These are phyloP conservation scores for Buathra laborator DNA, from an alignment of 2,888 invertebrate genomes.

Conservation along the genomic window DNA sequence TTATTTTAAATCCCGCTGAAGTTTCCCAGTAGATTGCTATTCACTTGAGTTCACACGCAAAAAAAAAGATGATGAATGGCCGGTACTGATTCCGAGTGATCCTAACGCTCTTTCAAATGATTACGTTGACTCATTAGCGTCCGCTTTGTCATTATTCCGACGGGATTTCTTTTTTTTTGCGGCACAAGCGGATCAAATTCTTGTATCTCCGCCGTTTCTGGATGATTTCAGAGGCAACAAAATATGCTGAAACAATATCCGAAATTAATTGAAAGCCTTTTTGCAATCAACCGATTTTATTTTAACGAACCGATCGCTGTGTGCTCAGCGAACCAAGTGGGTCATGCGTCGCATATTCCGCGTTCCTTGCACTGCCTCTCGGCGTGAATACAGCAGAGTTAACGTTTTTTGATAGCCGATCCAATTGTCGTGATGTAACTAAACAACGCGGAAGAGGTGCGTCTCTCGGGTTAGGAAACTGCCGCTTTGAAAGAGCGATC, in stretches of 20 bases:
- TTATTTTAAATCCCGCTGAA: slow-evolving; percentile 21
- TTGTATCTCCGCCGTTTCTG: too few relatives aligned
- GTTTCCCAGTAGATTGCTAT: background rate
- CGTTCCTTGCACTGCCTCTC: background rate
- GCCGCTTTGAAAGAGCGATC: background rate
- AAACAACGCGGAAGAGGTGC: background rate
- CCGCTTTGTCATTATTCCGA: background rate
- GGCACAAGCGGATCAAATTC: too few relatives aligned
- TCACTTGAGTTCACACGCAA: background rate
- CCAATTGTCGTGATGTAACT: background rate
- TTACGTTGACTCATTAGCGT: background rate
- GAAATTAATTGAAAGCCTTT: background rate
- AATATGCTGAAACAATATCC: background rate
- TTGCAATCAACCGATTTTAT: background rate
- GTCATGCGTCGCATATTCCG: background rate
- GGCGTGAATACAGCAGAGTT: background rate
- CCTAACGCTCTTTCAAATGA: background rate
- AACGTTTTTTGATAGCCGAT: background rate
- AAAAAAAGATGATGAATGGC: background rate
- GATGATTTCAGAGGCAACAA: too few relatives aligned
- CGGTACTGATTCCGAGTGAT: background rate
- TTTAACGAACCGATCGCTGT: background rate
- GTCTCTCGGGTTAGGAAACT: background rate
- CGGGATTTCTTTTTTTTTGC: background rate
- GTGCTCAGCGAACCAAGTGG: background rate